Percentiles rank a stretch among this genome's conserved stretches.
phyloP scores from a whole-genome alignment of 1,140 invertebrate species.

The Triops longicaudatus region DNA sequence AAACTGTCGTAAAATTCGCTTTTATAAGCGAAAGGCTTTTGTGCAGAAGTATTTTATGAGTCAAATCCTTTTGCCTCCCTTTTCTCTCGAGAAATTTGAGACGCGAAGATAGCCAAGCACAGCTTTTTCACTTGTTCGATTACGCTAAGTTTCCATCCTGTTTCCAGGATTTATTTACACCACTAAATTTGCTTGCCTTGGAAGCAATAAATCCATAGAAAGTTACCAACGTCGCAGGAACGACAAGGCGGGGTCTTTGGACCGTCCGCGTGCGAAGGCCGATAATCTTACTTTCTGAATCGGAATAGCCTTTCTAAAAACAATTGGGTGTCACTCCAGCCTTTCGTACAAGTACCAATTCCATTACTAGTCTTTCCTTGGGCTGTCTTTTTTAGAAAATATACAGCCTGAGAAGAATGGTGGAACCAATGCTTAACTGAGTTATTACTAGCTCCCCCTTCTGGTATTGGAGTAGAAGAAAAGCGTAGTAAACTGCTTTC shows the following conservation, averaged over 20 bases:
- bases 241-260: not conserved
- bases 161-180: not conserved
- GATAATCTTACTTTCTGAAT: no score
- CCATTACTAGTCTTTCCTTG: no score
- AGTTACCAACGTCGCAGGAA: not conserved
- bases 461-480: no score
- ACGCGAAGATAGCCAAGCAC: not conserved
- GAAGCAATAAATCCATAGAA: not conserved
- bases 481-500: no score
- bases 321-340: no score
- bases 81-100: not conserved
- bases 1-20: not conserved
- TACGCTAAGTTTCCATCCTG: not conserved
- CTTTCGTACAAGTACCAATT: no score
- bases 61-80: not conserved
- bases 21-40: not conserved
- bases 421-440: no score
- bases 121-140: not conserved
- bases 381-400: no score
- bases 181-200: conserved; percentile 7
- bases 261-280: no score
- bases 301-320: no score
- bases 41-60: not conserved
- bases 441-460: no score
- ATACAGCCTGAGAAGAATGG: no score